phyloP scores from a whole-genome alignment of 2,888 invertebrate genomes.

The Thymelicus lineola region DNA sequence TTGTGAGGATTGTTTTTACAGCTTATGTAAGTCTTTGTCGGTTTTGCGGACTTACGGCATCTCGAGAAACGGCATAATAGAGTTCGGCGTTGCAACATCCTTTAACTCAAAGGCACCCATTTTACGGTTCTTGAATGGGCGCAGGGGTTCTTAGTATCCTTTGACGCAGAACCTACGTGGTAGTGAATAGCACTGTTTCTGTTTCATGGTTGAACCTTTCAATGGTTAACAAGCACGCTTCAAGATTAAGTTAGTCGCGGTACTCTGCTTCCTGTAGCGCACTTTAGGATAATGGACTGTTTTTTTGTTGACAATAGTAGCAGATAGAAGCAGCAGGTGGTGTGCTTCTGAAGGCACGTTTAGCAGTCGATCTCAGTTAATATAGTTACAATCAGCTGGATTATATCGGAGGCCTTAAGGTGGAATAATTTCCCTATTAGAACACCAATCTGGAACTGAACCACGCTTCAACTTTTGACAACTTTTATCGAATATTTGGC shows the following conservation, averaged over 20 bases:
- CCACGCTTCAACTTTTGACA: no score
- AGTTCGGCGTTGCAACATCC: conserved; percentile 57
- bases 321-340: not conserved
- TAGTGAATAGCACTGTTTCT: conserved; percentile 73
- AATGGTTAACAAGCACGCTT: conserved; percentile 58
- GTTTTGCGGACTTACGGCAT: conserved; percentile 65
- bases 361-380: no score
- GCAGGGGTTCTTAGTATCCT: conserved; percentile 61
- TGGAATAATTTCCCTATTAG: no score
- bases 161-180: conserved; percentile 73
- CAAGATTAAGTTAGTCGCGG: conserved; percentile 49
- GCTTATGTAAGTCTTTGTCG: conserved; percentile 81
- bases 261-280: conserved; percentile 47
- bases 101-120: conserved; percentile 59
- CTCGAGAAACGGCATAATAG: conserved; percentile 60
- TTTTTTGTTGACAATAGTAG: not conserved
- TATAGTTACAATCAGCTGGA: no score
- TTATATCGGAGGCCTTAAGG: no score
- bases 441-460: no score
- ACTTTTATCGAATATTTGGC: no score
- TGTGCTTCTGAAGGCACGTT: no score
- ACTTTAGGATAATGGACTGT: conserved; percentile 25
- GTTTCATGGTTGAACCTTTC: conserved; percentile 70
- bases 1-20: conserved; percentile 81
- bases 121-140: conserved; percentile 71